A percentile compares a stretch with the other conserved stretches of the same genome.
These are phyloP conservation scores for Pitangus sulphuratus DNA, from an alignment of 2,797 vertebrate species.

Conservation along the genomic window DNA sequence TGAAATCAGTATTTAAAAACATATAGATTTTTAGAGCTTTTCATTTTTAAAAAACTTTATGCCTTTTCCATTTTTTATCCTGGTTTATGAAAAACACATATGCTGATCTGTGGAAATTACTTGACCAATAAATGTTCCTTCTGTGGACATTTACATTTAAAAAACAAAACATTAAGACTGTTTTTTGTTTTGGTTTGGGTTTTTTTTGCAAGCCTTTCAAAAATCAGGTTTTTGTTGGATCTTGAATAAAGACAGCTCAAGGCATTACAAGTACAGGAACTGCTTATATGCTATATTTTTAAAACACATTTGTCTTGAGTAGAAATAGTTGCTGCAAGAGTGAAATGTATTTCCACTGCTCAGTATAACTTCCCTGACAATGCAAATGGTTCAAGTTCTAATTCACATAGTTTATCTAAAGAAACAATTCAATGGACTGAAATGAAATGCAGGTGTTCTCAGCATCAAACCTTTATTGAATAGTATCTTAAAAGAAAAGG, in stretches of 20 bases:
- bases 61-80: not conserved
- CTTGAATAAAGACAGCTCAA: not conserved
- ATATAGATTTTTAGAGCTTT: not conserved
- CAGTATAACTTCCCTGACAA: not conserved
- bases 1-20: not conserved
- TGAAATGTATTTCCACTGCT: not conserved
- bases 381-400: not conserved
- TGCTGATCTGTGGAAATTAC: not conserved
- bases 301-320: not conserved
- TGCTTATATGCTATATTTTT: not conserved
- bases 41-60: fast-evolving
- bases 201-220: not conserved
- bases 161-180: not conserved
- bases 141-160: not conserved
- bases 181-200: not conserved
- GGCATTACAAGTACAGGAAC: not conserved
- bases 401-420: not conserved
- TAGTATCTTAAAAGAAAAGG: not conserved
- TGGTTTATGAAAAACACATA: not conserved
- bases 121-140: not conserved
- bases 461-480: not conserved
- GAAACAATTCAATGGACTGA: not conserved
- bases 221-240: not conserved
- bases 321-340: not conserved
- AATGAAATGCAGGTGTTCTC: not conserved